A percentile compares a stretch with the other conserved stretches of the same genome.
Conservation (phyloP, 2,113 vertebrate species). For the Thryonomys swinderianus region DNA sequence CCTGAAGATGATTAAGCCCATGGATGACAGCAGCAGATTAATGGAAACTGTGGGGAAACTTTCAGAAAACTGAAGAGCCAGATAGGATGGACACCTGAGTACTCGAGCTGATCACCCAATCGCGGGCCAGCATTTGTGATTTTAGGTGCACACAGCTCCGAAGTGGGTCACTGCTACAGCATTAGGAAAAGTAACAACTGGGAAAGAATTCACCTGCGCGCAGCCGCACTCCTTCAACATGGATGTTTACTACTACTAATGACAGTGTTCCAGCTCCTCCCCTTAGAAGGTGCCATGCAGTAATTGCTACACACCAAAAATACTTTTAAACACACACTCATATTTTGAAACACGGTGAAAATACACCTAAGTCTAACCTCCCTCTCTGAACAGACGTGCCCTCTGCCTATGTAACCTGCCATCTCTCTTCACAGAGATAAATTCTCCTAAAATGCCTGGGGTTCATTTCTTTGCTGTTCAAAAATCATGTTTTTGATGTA, state of each 20-base stretch:
- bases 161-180: neutral
- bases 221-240: neutral
- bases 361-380: neutral
- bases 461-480: neutral
- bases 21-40: neutral
- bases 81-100: neutral
- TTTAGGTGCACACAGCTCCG: neutral
- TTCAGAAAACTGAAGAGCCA: neutral
- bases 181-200: neutral
- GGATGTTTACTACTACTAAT: conserved; percentile 22
- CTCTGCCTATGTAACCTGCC: neutral
- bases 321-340: neutral
- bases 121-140: neutral
- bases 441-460: neutral
- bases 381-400: neutral
- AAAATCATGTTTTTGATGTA: neutral
- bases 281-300: conserved; percentile 31
- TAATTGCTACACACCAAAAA: conserved; percentile 18
- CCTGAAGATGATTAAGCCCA: neutral
- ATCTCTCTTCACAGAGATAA: neutral
- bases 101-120: neutral
- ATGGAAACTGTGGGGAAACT: neutral
- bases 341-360: neutral
- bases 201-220: neutral
- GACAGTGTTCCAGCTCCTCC: neutral